Evolutionary conservation across 2,888 invertebrate species (phyloP), one percentile per base, ranked within the genome.

Genomic region (Eurytoma adleriae): DNA sequence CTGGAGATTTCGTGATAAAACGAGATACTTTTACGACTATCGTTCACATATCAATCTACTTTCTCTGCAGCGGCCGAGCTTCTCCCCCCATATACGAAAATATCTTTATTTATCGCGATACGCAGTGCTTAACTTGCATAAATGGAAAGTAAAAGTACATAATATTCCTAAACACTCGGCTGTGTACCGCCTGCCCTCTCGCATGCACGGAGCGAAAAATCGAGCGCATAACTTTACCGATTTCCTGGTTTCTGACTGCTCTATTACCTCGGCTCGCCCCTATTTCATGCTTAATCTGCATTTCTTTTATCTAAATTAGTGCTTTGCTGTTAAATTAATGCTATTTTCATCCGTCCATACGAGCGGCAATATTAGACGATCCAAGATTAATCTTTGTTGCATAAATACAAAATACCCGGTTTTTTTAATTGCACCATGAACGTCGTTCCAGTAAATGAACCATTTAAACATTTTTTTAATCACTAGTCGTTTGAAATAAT

Each of bases 31-130:
- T 69, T 69, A 68, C 70, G 20, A 54, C 67, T 77, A 79, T 79
- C 73, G 66, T 74, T 74, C 74, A 73, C 79, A 20, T 79, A 82
- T 82, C 82, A 82, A 79, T 82, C 79, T 68, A 77, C 82, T 79
- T 79, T 82, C 82, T 79, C 79, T 72, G 57, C 52, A 7, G 27
- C 24, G 7, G n/a, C 10, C 30, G 18, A 74, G 16, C 50, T 64
- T 27, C 73, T 54, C 40, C 24, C 48, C 24, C 74, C 70, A 4
- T 57, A 18, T 16, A 48, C 61, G 20, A 59, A 67, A 81, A 78
- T 78, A 71, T 81, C 71, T 78, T 78, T 72, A 81, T 81, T 78
- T 75, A 78, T 78, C 70, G 64, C 48, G 73, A 74, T 62, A 69
- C 71, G 27, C 52, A 56, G 56, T 59, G n/a, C 70, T 74, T 50